These are phyloP conservation scores for Epinephelus cyanopodus DNA, from an alignment of 2,113 vertebrate genomes.

Conservation along the genomic window DNA sequence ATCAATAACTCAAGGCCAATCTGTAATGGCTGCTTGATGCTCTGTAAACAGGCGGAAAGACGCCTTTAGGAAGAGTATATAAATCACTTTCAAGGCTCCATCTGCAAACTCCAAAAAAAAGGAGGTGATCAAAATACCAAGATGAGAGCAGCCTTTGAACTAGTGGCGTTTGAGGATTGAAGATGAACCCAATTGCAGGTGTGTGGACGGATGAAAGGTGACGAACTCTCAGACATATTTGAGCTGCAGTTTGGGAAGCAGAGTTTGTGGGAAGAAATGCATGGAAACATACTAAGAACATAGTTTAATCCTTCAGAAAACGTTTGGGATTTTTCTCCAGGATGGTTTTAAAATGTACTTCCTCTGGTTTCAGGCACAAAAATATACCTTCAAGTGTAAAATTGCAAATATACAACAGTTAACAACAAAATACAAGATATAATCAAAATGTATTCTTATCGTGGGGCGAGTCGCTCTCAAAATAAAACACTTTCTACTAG, in stretches of 20 bases:
- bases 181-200: conserved; percentile 45
- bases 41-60: conserved; percentile 67
- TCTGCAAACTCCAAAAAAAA: conserved; percentile 49
- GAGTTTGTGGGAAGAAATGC: neutral
- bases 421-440: too few species aligned
- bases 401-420: too few species aligned
- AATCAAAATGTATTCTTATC: too few species aligned
- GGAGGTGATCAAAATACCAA: conserved; percentile 28
- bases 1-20: conserved; percentile 72
- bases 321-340: neutral
- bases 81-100: conserved; percentile 62
- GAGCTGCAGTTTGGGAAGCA: neutral
- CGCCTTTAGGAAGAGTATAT: conserved; percentile 34
- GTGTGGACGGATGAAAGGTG: neutral
- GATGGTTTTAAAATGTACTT: neutral
- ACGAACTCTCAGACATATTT: neutral
- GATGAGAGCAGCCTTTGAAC: conserved; percentile 47
- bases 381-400: too few species aligned
- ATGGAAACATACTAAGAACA: neutral
- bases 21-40: conserved; percentile 57
- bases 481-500: too few species aligned
- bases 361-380: neutral
- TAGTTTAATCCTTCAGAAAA: neutral
- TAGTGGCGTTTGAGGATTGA: conserved; percentile 19
- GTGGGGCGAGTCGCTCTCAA: too few species aligned